Percentiles rank a stretch among this genome's conserved stretches.
Evolutionary conservation across 2,797 vertebrate genomes (phyloP).

Genomic region (Argyrosomus regius): DNA sequence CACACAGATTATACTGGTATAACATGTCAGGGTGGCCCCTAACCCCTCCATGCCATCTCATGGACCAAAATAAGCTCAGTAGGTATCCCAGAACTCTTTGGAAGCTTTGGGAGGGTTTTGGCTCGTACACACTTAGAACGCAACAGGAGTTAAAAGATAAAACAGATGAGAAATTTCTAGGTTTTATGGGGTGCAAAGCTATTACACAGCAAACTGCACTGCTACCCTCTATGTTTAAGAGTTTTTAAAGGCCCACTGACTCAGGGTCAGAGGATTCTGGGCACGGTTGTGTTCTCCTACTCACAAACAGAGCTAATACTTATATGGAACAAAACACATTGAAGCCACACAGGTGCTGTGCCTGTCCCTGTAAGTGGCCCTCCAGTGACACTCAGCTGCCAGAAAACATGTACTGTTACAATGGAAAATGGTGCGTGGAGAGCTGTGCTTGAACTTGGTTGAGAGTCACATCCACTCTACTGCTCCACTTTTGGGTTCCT

Average conservation of each 20-base stretch:
- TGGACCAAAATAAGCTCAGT: slow-evolving; percentile 39
- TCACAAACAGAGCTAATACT: slow-evolving; percentile 37
- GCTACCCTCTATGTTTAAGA: neutral
- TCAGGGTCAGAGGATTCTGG: slow-evolving; percentile 23
- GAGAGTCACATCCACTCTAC: slow-evolving; percentile 64
- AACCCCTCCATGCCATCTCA: neutral
- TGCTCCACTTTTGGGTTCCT: slow-evolving; percentile 48
- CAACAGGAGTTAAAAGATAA: neutral
- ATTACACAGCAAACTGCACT: slow-evolving; percentile 14
- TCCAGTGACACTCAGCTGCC: slow-evolving; percentile 58
- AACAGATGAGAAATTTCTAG: neutral
- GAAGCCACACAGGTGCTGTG: slow-evolving; percentile 48
- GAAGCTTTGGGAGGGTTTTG: neutral
- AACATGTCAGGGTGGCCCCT: slow-evolving; percentile 23
- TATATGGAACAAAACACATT: slow-evolving; percentile 46
- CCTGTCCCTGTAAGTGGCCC: slow-evolving; percentile 61
- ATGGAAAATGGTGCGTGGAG: slow-evolving; percentile 56
- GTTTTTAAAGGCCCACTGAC: slow-evolving; percentile 32
- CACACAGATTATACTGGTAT: slow-evolving; percentile 18
- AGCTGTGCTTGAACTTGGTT: slow-evolving; percentile 64
- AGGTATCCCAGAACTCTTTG: slow-evolving; percentile 17
- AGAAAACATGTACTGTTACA: slow-evolving; percentile 52
- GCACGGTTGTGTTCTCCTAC: slow-evolving; percentile 20
- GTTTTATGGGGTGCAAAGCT: neutral
- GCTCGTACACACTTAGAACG: neutral